Conservation (phyloP, 2,888 invertebrate genomes). For the Cosmorhoe ocellata region DNA sequence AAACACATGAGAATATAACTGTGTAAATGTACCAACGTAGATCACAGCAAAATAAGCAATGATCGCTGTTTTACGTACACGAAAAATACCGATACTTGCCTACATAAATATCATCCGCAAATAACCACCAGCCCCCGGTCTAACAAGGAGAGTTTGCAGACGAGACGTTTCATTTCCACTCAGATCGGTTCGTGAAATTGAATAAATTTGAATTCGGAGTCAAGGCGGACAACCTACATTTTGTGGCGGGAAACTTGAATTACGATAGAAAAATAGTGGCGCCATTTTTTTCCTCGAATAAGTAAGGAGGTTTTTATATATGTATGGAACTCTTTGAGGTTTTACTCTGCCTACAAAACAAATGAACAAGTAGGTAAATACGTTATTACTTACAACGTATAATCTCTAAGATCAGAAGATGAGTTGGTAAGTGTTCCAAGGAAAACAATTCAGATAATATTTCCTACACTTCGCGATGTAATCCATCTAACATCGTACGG, state of each 20-base stretch:
- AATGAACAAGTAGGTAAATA: no score
- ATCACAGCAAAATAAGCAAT: no score
- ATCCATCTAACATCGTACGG: slow-evolving; percentile 32
- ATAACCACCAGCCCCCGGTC: slow-evolving; percentile 28
- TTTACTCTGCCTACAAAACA: no score
- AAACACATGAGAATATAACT: no score
- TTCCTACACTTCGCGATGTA: slow-evolving; percentile 29
- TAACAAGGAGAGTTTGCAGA: slow-evolving; percentile 52
- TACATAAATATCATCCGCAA: not conserved
- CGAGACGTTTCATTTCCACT: slow-evolving; percentile 71
- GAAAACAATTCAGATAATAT: slow-evolving; percentile 29
- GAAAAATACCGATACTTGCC: no score
- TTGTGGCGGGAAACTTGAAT: slow-evolving; percentile 33
- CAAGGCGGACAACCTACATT: slow-evolving; percentile 34
- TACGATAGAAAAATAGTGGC: slow-evolving; percentile 30
- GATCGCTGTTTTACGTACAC: no score
- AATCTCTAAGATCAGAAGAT: not conserved
- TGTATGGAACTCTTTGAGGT: no score
- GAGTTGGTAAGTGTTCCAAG: slow-evolving; percentile 7
- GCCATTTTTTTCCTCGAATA: slow-evolving; percentile 19
- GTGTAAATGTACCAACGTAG: no score
- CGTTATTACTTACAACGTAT: no score
- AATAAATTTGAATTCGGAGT: slow-evolving; percentile 77
- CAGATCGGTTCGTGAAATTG: slow-evolving; percentile 66
- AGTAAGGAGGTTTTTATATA: no score